These are phyloP conservation scores for Cheiracanthium punctorium DNA, from an alignment of 2,888 invertebrate species.

Conservation along the genomic window DNA sequence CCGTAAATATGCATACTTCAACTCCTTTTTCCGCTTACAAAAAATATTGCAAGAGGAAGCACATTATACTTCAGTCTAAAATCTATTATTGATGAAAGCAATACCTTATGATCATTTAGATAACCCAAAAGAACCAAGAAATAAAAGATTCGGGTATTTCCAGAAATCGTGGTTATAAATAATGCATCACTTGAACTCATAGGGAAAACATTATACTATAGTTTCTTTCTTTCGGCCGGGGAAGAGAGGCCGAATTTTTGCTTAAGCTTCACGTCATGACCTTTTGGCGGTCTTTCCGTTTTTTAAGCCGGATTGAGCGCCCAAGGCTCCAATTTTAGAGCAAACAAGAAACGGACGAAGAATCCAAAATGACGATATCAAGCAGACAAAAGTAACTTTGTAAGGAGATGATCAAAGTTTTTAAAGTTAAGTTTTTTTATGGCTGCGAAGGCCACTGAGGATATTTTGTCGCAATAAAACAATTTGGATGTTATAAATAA, in stretches of 20 bases:
- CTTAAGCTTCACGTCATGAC: constrained; percentile 13
- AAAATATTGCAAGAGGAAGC: background rate
- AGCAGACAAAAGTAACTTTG: background rate
- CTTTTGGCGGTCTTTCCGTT: background rate
- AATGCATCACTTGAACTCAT: constrained; percentile 3
- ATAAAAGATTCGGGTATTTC: constrained; percentile 1
- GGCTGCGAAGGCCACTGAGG: background rate
- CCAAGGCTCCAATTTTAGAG: constrained; percentile 8
- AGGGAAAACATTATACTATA: constrained; percentile 14
- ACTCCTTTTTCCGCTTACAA: background rate
- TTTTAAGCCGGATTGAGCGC: constrained; percentile 13
- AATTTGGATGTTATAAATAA: background rate
- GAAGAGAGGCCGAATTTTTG: background rate
- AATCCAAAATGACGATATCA: constrained; percentile 3
- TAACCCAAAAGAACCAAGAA: background rate
- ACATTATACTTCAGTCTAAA: background rate
- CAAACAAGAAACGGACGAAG: constrained; percentile 2
- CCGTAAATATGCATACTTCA: no score
- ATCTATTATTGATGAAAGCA: constrained; percentile 9
- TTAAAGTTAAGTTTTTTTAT: no score
- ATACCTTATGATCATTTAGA: constrained; percentile 12
- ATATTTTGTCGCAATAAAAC: background rate
- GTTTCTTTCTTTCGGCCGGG: background rate
- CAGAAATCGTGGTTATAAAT: constrained; percentile 2
- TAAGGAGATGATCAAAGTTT: background rate